phyloP scores from a whole-genome alignment of 2,113 vertebrate species.

The Dasyornis broadbenti region DNA sequence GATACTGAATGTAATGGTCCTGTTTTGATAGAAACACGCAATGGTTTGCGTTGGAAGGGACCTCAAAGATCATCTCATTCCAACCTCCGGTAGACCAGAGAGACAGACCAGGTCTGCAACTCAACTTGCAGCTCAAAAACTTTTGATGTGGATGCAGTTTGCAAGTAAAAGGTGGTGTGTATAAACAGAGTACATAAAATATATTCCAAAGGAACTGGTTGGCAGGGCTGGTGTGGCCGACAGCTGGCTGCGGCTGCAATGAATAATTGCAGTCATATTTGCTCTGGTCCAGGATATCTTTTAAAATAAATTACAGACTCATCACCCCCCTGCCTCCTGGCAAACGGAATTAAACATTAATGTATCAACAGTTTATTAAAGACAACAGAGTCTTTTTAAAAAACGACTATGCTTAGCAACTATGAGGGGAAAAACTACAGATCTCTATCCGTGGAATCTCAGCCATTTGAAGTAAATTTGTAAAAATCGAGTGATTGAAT shows the following conservation, averaged over 20 bases:
- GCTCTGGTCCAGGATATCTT: neutral
- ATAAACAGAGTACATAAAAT: neutral
- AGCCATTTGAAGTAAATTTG: neutral
- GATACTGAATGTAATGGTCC: neutral
- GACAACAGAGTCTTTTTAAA: neutral
- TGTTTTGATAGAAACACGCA: neutral
- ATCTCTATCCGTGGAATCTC: neutral
- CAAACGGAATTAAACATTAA: slow-evolving; percentile 19
- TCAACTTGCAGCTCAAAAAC: neutral
- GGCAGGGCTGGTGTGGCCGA: neutral
- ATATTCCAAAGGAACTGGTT: neutral
- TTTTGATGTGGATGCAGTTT: neutral
- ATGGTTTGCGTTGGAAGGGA: neutral
- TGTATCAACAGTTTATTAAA: slow-evolving; percentile 26
- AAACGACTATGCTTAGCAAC: neutral
- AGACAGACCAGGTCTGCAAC: neutral
- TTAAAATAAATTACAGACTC: neutral
- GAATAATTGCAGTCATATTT: neutral
- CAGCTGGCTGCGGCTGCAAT: neutral
- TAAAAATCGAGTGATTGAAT: neutral
- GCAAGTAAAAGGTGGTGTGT: neutral
- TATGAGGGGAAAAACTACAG: neutral
- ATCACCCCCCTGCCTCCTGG: neutral
- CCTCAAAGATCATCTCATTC: neutral
- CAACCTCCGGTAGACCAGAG: neutral